A percentile compares a stretch with the other conserved stretches of the same genome.
Evolutionary conservation across 1,140 invertebrate genomes (phyloP).

Genomic region (Saccostrea cuccullata): DNA sequence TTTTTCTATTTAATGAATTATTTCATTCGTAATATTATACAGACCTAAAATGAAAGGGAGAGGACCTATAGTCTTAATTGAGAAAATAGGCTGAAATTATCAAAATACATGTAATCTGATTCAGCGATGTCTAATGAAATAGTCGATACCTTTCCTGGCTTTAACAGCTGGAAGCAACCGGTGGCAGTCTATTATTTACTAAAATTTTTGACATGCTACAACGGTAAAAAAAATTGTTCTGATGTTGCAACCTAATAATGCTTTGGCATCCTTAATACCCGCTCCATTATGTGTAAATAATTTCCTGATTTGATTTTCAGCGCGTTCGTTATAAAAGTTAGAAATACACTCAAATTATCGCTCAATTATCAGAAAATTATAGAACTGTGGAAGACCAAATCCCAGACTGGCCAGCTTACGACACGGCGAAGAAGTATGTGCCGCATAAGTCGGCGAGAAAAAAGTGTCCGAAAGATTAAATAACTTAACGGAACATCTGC

Average conservation of each 20-base stretch:
- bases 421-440: conserved; percentile 39
- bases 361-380: conserved; percentile 53
- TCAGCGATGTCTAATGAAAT: conserved; percentile 30
- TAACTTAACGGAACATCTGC: conserved; percentile 92
- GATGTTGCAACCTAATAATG: conserved; percentile 10
- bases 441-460: conserved; percentile 20
- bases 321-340: conserved; percentile 51
- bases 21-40: background rate
- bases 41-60: conserved; percentile 4
- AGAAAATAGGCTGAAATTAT: conserved; percentile 9
- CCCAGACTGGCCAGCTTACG: conserved; percentile 41
- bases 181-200: conserved; percentile 12
- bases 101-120: conserved; percentile 36
- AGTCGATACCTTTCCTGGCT: conserved; percentile 5
- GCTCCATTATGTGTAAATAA: conserved; percentile 56
- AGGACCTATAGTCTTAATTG: background rate
- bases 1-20: background rate
- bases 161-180: conserved; percentile 34
- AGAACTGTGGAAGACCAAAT: conserved; percentile 42
- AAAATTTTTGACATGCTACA: conserved; percentile 14
- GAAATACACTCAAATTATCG: conserved; percentile 53
- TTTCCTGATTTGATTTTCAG: conserved; percentile 55
- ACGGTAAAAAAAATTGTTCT: conserved; percentile 5
- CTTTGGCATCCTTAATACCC: conserved; percentile 42
- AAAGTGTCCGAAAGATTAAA: conserved; percentile 76